Percentiles rank a stretch among this genome's conserved stretches.
phyloP scores from a whole-genome alignment of 53 echinoderm and acorn worm genomes.

The Paracentrotus lividus region DNA sequence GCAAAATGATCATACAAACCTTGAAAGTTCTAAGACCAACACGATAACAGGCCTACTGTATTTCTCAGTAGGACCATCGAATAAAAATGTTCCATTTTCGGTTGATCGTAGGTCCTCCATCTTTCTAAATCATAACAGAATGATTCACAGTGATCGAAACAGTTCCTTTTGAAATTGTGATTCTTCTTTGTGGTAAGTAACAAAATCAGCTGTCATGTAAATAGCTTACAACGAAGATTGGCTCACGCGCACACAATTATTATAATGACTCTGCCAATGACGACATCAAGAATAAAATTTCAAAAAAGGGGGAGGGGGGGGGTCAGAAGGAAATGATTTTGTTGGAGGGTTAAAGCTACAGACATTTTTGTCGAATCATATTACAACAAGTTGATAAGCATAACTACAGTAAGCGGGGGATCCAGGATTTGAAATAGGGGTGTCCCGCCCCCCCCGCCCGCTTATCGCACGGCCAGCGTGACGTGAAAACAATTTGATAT shows the following conservation, averaged over 20 bases:
- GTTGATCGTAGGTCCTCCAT: neutral
- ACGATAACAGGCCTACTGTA: neutral
- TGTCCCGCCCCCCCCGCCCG: neutral
- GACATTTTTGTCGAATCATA: too few relatives aligned
- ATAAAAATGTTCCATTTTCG: neutral
- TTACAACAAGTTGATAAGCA: too few relatives aligned
- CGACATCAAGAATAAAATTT: too few relatives aligned
- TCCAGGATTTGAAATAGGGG: too few relatives aligned
- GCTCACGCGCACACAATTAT: neutral
- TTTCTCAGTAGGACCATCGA: neutral
- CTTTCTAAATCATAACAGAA: neutral
- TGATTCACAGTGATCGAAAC: neutral
- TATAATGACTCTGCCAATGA: too few relatives aligned
- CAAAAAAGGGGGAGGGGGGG: neutral
- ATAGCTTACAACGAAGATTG: neutral
- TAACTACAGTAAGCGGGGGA: too few relatives aligned
- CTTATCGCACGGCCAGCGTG: too few relatives aligned
- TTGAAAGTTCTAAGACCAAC: conserved; percentile 7
- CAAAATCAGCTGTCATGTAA: too few relatives aligned
- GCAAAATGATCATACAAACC: neutral
- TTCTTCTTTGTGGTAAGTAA: neutral
- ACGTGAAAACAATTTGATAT: too few relatives aligned
- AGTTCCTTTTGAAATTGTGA: too few relatives aligned
- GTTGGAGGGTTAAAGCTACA: too few relatives aligned
- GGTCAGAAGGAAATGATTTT: neutral